phyloP scores from a whole-genome alignment of 2,888 invertebrate genomes.

The Drosophila macrospina region DNA sequence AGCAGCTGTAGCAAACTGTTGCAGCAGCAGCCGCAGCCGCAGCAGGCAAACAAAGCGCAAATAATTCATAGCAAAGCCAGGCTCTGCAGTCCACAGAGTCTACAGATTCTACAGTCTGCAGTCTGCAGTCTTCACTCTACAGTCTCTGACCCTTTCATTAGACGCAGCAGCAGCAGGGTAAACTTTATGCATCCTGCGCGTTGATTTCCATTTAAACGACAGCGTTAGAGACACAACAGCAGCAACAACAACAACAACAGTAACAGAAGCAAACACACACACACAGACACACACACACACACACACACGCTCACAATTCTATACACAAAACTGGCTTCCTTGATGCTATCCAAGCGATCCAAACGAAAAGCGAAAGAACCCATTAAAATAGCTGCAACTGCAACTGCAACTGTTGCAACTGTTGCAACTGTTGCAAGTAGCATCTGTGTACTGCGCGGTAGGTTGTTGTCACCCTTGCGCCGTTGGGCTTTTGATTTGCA shows the following conservation, averaged over 20 bases:
- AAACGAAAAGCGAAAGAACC: constrained; percentile 78
- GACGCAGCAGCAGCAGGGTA: constrained; percentile 62
- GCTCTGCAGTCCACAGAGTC: not conserved
- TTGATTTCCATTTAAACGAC: constrained; percentile 81
- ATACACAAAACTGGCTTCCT: constrained; percentile 69
- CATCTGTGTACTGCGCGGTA: constrained; percentile 53
- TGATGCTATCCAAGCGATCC: constrained; percentile 72
- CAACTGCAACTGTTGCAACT: constrained; percentile 31
- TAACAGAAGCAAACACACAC: too few relatives aligned
- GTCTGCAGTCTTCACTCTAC: constrained; percentile 30
- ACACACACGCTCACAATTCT: constrained; percentile 3
- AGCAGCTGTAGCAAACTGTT: constrained; percentile 24
- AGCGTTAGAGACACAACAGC: constrained; percentile 71
- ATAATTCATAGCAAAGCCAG: constrained; percentile 72
- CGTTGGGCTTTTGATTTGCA: constrained; percentile 63
- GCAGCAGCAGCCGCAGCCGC: constrained; percentile 35
- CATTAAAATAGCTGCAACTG: constrained; percentile 75
- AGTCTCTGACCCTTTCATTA: constrained; percentile 78
- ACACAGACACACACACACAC: constrained; percentile 15
- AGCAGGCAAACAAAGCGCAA: constrained; percentile 73
- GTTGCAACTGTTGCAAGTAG: constrained; percentile 38
- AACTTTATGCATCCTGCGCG: constrained; percentile 81
- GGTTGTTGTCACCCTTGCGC: constrained; percentile 70
- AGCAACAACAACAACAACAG: constrained; percentile 18
- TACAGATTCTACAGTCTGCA: constrained; percentile 18